Evolutionary conservation across 2,888 invertebrate genomes (phyloP), one percentile per base, ranked within the genome.

Genomic region (Cistogaster globosa): DNA sequence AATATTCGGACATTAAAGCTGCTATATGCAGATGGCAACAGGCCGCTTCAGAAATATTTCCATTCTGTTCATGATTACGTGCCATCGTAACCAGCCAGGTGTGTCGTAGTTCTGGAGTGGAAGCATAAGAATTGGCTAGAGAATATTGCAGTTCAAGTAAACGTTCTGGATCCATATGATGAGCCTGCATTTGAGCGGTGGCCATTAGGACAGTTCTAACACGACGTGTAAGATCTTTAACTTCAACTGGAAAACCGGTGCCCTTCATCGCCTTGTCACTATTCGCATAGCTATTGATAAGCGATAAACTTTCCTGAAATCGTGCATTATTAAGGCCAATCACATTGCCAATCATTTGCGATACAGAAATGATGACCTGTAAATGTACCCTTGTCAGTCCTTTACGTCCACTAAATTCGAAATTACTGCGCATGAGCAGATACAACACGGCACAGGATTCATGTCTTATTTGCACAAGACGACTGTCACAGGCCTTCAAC

Each of bases 31-130:
- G 94, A 91, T 98, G 97, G 91, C 98, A 98, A 90, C 98, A 98
- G 55, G 98, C 98, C 94, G 97, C 97, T 94, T 99, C 99, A 4
- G 98, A 98, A 89, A 95, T 96, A 93, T 98, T 97, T 45, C 95
- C 95, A 90, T 97, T 96, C 84, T 96, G 93, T 9, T 95, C 95
- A 90, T 98, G 98, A 92, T 97, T 96, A 89, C 95, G 95, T 16
- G 98, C 97, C 95, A 99, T 97, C 1, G 97, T 97, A 88, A 98
- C 96, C n/a, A 99, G 95, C 98, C 98, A 98, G 0, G 98, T 98
- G 92, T 97, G 97, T 0, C 99, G 93, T 82, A 99, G 93, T 89
- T 98, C 97, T 0, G 99, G 98, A 0, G 98, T 98, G 53, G 98
- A 98, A 60, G 98, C 97, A 89, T 97, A 97, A 0, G 97, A 97